A percentile compares a stretch with the other conserved stretches of the same genome.
These are phyloP conservation scores for Pristionchus maxplancki DNA, from an alignment of 2,888 invertebrate genomes.

Conservation along the genomic window DNA sequence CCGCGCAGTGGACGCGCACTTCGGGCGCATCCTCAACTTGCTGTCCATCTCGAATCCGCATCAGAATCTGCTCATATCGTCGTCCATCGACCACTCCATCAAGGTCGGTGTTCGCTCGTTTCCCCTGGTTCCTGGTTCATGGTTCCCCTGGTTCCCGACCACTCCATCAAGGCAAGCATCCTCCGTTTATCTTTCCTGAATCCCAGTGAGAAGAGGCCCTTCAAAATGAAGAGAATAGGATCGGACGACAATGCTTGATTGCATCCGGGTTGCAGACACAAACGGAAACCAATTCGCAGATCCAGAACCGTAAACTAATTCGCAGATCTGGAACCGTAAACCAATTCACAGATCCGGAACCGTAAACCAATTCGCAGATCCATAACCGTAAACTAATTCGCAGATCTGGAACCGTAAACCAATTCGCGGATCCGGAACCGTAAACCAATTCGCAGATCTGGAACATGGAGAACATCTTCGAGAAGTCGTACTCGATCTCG, in stretches of 20 bases:
- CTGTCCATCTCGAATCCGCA: slow-evolving; percentile 89
- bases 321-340: neutral
- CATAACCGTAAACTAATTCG: neutral
- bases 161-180: too few species aligned
- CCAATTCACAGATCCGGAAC: neutral
- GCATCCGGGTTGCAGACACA: too few species aligned
- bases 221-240: too few species aligned
- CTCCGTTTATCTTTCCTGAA: too few species aligned
- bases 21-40: slow-evolving; percentile 93
- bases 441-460: slow-evolving; percentile 80
- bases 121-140: too few species aligned
- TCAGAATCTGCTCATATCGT: slow-evolving; percentile 86
- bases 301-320: neutral
- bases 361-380: neutral
- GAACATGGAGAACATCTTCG: slow-evolving; percentile 99
- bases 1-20: slow-evolving; percentile 95
- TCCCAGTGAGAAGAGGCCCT: too few species aligned
- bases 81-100: slow-evolving; percentile 96
- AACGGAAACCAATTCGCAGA: neutral
- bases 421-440: neutral
- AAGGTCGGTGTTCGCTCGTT: too few species aligned
- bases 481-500: slow-evolving; percentile 95
- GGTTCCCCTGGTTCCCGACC: too few species aligned
- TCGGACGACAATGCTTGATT: too few species aligned
- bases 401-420: neutral